Percentiles rank a stretch among this genome's conserved stretches.
Evolutionary conservation across 2,113 vertebrate species (phyloP).

Genomic region (Nothocercus julius): DNA sequence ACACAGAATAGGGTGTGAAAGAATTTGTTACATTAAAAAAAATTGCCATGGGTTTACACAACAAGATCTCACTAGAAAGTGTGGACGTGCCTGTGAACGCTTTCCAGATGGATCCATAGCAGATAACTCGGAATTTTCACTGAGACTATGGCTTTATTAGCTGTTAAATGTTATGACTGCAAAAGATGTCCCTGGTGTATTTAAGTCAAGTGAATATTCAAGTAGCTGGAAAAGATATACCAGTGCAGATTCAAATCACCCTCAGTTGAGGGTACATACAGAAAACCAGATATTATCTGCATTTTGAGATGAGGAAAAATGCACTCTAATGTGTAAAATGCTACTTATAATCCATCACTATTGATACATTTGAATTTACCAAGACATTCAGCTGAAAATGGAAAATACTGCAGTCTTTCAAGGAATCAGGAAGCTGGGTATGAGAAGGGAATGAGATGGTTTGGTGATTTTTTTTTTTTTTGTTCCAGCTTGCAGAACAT

Average conservation of each 20-base stretch:
- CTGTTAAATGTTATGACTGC: neutral
- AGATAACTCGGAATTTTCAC: neutral
- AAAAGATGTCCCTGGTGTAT: neutral
- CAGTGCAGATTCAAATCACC: neutral
- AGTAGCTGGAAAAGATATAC: neutral
- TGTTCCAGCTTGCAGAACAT: neutral
- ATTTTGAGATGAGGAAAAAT: neutral
- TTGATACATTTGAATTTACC: neutral
- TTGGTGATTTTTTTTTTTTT: accelerated
- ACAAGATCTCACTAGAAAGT: neutral
- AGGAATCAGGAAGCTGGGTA: neutral
- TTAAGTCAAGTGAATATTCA: neutral
- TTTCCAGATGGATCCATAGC: neutral
- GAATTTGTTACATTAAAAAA: neutral
- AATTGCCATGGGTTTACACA: neutral
- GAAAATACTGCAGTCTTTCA: neutral
- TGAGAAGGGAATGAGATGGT: accelerated
- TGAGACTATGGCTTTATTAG: neutral
- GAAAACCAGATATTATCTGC: neutral
- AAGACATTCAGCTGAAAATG: neutral
- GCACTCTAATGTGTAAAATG: neutral
- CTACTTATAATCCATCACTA: neutral
- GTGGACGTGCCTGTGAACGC: neutral
- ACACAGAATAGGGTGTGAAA: neutral
- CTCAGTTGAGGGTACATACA: neutral